These are phyloP conservation scores for Zosterops lateralis DNA, from an alignment of 2,113 vertebrate species.

Conservation along the genomic window DNA sequence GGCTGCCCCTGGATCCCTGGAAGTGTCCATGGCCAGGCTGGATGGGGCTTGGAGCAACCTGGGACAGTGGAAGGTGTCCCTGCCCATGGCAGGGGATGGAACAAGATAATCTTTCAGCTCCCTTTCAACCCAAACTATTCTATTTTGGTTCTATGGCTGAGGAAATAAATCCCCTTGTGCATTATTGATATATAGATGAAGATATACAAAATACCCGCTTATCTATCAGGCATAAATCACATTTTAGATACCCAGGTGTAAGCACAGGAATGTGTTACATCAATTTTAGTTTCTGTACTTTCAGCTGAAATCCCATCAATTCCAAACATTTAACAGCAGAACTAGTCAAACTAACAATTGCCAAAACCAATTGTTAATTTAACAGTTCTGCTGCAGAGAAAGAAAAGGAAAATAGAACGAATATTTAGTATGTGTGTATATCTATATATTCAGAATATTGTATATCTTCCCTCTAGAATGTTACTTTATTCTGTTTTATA, in stretches of 20 bases:
- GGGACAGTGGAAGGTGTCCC: rapidly evolving
- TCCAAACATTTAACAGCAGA: not conserved
- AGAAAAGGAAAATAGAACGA: not conserved
- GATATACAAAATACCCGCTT: not conserved
- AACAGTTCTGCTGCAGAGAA: not conserved
- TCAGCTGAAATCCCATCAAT: not conserved
- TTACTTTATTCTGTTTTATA: not conserved
- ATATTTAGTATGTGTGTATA: not conserved
- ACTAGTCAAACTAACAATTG: not conserved
- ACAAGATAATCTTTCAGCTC: not conserved
- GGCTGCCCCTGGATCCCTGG: not conserved
- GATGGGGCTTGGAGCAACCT: rapidly evolving
- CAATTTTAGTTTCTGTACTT: not conserved
- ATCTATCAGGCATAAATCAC: not conserved
- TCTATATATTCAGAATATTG: not conserved
- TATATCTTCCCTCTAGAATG: not conserved
- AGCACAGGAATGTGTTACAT: not conserved
- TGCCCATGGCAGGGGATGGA: not conserved
- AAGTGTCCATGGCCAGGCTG: not conserved
- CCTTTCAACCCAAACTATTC: not conserved
- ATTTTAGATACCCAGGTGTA: not conserved
- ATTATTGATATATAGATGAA: not conserved
- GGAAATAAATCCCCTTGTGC: not conserved
- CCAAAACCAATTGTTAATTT: not conserved
- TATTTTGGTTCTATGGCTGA: not conserved